Evolutionary conservation across 2,113 vertebrate genomes (phyloP).

Genomic region (Cyprinodon brontotheroides): DNA sequence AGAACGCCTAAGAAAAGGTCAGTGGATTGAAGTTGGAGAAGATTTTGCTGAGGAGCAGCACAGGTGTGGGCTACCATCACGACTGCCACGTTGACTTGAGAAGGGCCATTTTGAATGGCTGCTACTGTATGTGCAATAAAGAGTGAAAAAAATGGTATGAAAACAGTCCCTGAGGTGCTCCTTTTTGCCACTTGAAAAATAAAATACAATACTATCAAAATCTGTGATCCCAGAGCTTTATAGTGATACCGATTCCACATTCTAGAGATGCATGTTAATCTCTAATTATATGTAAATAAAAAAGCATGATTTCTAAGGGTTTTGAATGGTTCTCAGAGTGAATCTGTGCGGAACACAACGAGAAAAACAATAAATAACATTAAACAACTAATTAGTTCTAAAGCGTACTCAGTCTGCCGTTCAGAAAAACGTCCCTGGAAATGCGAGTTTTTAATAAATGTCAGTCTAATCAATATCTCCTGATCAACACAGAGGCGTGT

Average conservation of each 20-base stretch:
- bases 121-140: not conserved
- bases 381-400: slow-evolving; percentile 44
- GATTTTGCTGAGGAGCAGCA: too few species aligned
- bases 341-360: slow-evolving; percentile 34
- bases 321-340: slow-evolving; percentile 12
- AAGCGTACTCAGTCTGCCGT: slow-evolving; percentile 33
- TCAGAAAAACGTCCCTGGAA: slow-evolving; percentile 26
- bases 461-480: slow-evolving; percentile 32
- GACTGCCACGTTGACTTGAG: too few species aligned
- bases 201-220: not conserved
- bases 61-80: too few species aligned
- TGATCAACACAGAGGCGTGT: slow-evolving; percentile 11
- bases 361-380: slow-evolving; percentile 28
- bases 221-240: not conserved
- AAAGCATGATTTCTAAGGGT: not conserved
- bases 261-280: not conserved
- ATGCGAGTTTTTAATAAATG: slow-evolving; percentile 46
- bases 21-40: too few species aligned
- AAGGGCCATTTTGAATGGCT: too few species aligned
- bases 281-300: not conserved
- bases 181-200: too few species aligned
- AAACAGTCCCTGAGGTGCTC: not conserved
- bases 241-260: not conserved
- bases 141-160: not conserved
- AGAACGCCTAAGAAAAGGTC: too few species aligned